Evolutionary conservation across 2,113 vertebrate species (phyloP).

Genomic region (Dicrurus megarhynchus): DNA sequence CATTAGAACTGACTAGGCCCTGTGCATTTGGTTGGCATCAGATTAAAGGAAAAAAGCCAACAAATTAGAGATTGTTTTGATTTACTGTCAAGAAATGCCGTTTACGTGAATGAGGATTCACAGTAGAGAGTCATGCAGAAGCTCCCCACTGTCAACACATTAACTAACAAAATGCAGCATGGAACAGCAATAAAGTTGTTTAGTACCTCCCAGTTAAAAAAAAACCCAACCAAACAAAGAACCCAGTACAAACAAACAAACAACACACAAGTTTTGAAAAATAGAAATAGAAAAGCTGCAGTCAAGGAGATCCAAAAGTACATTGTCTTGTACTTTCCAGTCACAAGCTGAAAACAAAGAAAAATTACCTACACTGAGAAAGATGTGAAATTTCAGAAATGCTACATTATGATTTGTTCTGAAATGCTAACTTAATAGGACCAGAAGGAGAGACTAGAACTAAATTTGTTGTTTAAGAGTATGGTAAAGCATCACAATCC

Average conservation of each 20-base stretch:
- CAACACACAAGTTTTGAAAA: background rate
- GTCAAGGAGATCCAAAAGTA: background rate
- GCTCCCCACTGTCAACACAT: background rate
- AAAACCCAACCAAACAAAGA: background rate
- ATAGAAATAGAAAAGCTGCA: background rate
- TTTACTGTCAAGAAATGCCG: background rate
- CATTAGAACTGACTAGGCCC: background rate
- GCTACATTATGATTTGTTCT: background rate
- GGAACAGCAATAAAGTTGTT: background rate
- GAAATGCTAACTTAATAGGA: background rate
- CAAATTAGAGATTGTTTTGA: background rate
- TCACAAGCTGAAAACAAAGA: background rate
- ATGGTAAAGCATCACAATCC: background rate
- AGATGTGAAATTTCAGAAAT: background rate
- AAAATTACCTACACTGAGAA: background rate
- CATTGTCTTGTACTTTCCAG: background rate
- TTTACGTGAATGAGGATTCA: background rate
- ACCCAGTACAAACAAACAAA: background rate
- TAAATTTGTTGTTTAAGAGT: background rate
- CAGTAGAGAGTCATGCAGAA: background rate
- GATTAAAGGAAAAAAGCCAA: background rate
- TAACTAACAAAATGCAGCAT: background rate
- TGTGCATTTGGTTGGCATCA: background rate
- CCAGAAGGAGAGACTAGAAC: background rate
- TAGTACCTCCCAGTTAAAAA: background rate